These are phyloP conservation scores for Geophilus truncorum DNA, from an alignment of 2,888 invertebrate genomes.

Conservation along the genomic window DNA sequence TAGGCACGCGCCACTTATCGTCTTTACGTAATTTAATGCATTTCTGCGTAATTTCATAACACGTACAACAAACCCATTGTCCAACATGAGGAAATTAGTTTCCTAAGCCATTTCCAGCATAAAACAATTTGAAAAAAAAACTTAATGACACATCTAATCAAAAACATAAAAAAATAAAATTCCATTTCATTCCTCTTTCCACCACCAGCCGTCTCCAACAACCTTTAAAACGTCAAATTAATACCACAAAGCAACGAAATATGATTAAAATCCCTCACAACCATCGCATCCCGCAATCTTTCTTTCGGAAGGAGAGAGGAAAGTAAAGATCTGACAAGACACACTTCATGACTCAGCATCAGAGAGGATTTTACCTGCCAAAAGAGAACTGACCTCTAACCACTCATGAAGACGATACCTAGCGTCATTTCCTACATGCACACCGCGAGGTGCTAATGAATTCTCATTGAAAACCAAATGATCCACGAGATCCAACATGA, in stretches of 20 bases:
- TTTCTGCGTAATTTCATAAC: constrained; percentile 13
- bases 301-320: neutral
- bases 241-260: neutral
- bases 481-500: neutral
- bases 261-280: neutral
- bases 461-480: neutral
- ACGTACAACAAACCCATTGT: constrained; percentile 2
- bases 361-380: constrained; percentile 9
- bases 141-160: neutral
- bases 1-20: neutral
- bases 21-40: constrained; percentile 6
- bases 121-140: neutral
- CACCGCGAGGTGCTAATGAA: constrained; percentile 6
- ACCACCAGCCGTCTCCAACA: too few species aligned
- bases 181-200: too few species aligned
- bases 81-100: neutral
- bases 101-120: neutral
- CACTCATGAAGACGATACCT: neutral
- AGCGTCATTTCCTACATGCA: neutral
- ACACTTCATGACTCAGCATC: constrained; percentile 25
- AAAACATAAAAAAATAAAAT: too few species aligned
- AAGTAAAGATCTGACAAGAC: constrained; percentile 12
- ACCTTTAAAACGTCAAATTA: neutral
- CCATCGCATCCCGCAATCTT: neutral
- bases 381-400: constrained; percentile 25